phyloP scores from a whole-genome alignment of 2,113 vertebrate species.

The Nanorana parkeri region DNA sequence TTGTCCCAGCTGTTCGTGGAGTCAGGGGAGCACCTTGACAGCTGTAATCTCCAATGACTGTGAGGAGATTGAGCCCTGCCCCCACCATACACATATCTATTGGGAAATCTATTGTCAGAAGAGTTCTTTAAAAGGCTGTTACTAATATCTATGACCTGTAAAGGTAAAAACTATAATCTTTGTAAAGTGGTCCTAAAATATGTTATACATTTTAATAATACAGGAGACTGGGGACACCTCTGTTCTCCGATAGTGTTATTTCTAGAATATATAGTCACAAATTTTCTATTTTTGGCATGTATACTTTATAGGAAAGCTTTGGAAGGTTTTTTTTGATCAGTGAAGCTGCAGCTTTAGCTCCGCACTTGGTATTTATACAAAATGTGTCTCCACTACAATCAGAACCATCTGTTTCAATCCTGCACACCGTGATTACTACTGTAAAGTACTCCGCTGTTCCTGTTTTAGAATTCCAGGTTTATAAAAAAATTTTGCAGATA shows the following conservation, averaged over 20 bases:
- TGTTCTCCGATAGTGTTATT: not conserved
- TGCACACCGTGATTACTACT: constrained; percentile 11
- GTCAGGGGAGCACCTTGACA: too few species aligned
- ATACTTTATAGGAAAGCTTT: not conserved
- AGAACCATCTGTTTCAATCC: constrained; percentile 30
- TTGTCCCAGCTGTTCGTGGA: too few species aligned
- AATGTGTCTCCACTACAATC: constrained; percentile 31
- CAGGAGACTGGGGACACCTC: not conserved
- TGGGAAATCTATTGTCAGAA: too few species aligned
- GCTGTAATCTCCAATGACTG: too few species aligned
- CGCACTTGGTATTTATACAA: constrained; percentile 25
- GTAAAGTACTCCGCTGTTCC: too few species aligned
- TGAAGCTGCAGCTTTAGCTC: not conserved
- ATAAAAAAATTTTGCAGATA: too few species aligned
- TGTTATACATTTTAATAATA: not conserved
- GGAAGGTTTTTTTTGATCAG: not conserved
- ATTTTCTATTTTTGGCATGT: constrained; percentile 1
- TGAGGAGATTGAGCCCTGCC: too few species aligned
- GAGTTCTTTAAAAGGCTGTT: too few species aligned
- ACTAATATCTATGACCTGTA: too few species aligned
- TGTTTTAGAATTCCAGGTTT: too few species aligned
- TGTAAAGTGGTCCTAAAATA: not conserved
- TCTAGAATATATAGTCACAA: not conserved
- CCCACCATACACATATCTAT: too few species aligned
- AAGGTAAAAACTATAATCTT: too few species aligned